phyloP scores from a whole-genome alignment of 2,797 vertebrate genomes.

The Selene dorsalis region DNA sequence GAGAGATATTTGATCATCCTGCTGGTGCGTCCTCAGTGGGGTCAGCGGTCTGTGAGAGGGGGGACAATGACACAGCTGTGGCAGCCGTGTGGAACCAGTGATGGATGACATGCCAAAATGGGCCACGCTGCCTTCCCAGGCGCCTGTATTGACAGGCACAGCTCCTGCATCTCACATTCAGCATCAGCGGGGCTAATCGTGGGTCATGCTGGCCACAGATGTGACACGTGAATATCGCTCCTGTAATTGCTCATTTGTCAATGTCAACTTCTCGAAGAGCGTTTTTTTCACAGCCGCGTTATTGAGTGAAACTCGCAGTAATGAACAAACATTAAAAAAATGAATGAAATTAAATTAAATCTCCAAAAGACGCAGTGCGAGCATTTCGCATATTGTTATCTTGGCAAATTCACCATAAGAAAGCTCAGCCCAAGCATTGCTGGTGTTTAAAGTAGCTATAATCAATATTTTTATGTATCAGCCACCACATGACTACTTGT shows the following conservation, averaged over 20 bases:
- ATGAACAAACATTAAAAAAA: conserved; percentile 44
- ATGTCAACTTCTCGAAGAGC: conserved; percentile 73
- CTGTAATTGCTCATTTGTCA: conserved; percentile 85
- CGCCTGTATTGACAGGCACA: conserved; percentile 76
- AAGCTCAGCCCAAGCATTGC: conserved; percentile 5
- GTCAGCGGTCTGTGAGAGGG: conserved; percentile 73
- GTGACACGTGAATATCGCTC: conserved; percentile 77
- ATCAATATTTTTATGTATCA: conserved; percentile 2
- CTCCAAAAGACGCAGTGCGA: conserved; percentile 7
- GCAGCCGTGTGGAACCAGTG: conserved; percentile 79
- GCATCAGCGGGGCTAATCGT: conserved; percentile 79
- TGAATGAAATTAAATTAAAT: conserved; percentile 39
- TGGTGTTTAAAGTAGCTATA: background rate
- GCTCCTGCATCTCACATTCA: conserved; percentile 65
- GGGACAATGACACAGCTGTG: conserved; percentile 80
- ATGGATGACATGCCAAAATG: conserved; percentile 83
- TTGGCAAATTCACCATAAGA: conserved; percentile 31
- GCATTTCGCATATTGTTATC: conserved; percentile 36
- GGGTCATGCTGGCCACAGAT: conserved; percentile 75
- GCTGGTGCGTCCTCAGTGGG: conserved; percentile 72
- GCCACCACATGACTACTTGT: background rate
- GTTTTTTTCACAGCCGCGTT: conserved; percentile 47
- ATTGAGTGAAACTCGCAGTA: conserved; percentile 61
- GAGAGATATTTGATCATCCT: conserved; percentile 75
- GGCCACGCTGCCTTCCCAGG: conserved; percentile 65